These are phyloP conservation scores for Etia nguti DNA, from an alignment of 2,113 vertebrate species.

Conservation along the genomic window DNA sequence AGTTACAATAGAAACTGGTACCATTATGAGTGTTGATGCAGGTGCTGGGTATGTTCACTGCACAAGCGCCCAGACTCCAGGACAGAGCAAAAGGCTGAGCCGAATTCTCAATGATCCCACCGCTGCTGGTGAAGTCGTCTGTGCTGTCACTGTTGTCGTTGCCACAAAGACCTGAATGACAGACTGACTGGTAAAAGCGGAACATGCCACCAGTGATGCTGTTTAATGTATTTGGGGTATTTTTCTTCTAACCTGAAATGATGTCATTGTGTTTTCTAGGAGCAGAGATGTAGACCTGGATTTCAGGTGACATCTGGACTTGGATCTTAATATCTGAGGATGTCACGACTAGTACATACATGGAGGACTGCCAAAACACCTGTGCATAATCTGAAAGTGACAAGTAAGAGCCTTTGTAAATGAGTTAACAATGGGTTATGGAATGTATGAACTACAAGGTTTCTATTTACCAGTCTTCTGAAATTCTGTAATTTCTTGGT, in stretches of 20 bases:
- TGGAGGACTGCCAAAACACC: conserved; percentile 73
- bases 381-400: conserved; percentile 43
- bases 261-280: neutral
- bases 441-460: neutral
- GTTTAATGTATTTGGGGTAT: neutral
- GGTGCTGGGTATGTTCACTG: neutral
- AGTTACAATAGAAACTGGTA: conserved; percentile 50
- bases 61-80: conserved; percentile 56
- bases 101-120: conserved; percentile 52
- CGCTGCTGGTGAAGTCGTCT: conserved; percentile 35
- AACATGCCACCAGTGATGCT: neutral
- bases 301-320: conserved; percentile 65
- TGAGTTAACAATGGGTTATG: neutral
- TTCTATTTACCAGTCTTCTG: conserved; percentile 57
- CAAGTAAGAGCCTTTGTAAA: neutral
- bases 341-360: conserved; percentile 65
- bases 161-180: neutral
- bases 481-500: conserved; percentile 39
- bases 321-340: conserved; percentile 65
- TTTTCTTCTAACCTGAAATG: conserved; percentile 28
- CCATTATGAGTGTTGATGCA: conserved; percentile 47
- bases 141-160: neutral
- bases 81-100: conserved; percentile 47
- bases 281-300: conserved; percentile 67
- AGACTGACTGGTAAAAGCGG: neutral